Conservation (phyloP, 2,888 invertebrate genomes). For the Hydrotaea cyrtoneurina region DNA sequence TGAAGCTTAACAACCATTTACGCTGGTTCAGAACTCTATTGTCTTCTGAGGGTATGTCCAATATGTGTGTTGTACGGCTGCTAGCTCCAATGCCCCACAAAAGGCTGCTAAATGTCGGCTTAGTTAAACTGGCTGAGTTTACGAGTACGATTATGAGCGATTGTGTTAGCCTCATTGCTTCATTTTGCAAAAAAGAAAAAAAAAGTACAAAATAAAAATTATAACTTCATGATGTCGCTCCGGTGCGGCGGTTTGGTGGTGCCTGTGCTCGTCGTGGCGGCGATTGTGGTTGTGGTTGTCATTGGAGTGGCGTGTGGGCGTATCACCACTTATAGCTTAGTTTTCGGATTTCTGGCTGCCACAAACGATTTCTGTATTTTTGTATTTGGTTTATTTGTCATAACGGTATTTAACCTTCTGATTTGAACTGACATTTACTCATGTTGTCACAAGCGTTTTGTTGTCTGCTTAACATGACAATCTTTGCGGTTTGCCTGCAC, state of each 20-base stretch:
- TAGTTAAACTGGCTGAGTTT: background rate
- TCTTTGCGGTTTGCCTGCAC: conserved; percentile 19
- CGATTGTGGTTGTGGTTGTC: conserved; percentile 4
- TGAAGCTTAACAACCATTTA: conserved; percentile 21
- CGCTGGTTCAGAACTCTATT: background rate
- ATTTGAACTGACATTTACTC: conserved; percentile 34
- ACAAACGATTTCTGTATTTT: background rate
- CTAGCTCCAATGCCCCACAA: background rate
- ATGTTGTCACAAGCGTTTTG: conserved; percentile 30
- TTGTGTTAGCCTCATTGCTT: background rate
- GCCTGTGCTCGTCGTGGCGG: too few relatives aligned
- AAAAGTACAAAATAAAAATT: too few relatives aligned
- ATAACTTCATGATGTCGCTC: too few relatives aligned
- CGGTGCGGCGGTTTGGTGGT: background rate
- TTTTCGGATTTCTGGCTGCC: background rate
- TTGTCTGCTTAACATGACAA: conserved; percentile 20
- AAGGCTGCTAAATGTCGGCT: background rate
- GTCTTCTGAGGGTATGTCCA: background rate
- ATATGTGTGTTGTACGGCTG: background rate
- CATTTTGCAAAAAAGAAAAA: background rate
- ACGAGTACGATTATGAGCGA: background rate
- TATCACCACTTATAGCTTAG: background rate
- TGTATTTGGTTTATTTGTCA: background rate
- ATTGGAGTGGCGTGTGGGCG: conserved; percentile 18
- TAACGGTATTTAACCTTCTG: conserved; percentile 34